Evolutionary conservation across 2,113 vertebrate genomes (phyloP).

Genomic region (Clupea harengus): DNA sequence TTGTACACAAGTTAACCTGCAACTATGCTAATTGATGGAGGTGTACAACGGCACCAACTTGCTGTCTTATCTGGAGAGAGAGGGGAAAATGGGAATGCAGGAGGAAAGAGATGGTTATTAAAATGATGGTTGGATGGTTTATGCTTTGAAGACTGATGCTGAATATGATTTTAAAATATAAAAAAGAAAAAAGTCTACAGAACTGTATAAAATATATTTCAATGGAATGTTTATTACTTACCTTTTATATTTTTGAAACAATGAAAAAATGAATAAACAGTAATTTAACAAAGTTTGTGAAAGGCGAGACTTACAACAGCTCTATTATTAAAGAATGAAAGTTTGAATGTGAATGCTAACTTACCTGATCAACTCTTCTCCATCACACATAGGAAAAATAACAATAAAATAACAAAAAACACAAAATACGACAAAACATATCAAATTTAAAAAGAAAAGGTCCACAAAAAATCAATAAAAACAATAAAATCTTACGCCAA

Average conservation of each 20-base stretch:
- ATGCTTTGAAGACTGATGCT: slow-evolving; percentile 65
- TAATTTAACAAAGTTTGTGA: slow-evolving; percentile 71
- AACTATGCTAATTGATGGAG: background rate
- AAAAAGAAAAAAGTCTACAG: slow-evolving; percentile 50
- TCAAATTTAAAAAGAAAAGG: slow-evolving; percentile 65
- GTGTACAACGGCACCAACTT: background rate
- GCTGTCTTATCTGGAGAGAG: background rate
- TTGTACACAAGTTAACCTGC: background rate
- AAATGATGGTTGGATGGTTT: slow-evolving; percentile 49
- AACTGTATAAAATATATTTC: slow-evolving; percentile 76
- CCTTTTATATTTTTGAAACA: slow-evolving; percentile 77
- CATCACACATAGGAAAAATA: slow-evolving; percentile 64
- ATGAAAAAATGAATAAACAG: slow-evolving; percentile 63
- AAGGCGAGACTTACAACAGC: slow-evolving; percentile 66
- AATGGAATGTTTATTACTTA: slow-evolving; percentile 80
- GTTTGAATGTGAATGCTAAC: slow-evolving; percentile 78
- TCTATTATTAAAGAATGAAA: slow-evolving; percentile 68
- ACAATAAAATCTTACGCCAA: slow-evolving; percentile 73
- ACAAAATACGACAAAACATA: slow-evolving; percentile 53
- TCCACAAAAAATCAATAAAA: slow-evolving; percentile 65
- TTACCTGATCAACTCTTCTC: slow-evolving; percentile 71
- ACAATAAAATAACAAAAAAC: slow-evolving; percentile 48
- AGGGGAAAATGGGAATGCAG: slow-evolving; percentile 30
- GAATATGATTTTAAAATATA: slow-evolving; percentile 65
- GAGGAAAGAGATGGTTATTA: slow-evolving; percentile 60